phyloP scores from a whole-genome alignment of 2,797 vertebrate species.

The Eleutherodactylus coqui region DNA sequence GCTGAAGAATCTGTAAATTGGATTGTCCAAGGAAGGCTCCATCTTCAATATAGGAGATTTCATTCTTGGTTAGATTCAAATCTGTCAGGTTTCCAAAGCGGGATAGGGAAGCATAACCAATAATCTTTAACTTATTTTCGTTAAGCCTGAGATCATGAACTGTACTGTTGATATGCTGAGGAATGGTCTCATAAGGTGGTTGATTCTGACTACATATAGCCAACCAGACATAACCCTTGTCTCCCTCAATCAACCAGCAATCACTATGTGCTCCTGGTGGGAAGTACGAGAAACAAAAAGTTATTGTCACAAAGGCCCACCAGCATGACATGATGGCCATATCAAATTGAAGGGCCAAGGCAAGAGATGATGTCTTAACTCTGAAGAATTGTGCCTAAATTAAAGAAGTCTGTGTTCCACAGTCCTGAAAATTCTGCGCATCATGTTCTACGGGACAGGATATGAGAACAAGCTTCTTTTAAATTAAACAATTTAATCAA shows the following conservation, averaged over 20 bases:
- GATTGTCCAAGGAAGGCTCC: constrained; percentile 95
- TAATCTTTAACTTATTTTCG: constrained; percentile 96
- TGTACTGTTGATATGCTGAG: constrained; percentile 98
- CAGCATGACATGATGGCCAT: constrained; percentile 75
- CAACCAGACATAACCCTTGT: constrained; percentile 98
- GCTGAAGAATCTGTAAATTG: constrained; percentile 93
- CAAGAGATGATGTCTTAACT: constrained; percentile 25
- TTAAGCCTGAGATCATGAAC: constrained; percentile 96
- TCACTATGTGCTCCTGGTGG: constrained; percentile 79
- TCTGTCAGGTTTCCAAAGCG: constrained; percentile 98
- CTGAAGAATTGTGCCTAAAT: constrained; percentile 20
- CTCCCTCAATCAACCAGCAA: constrained; percentile 98
- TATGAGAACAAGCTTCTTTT: constrained; percentile 16
- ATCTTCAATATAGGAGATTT: constrained; percentile 96
- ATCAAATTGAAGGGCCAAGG: constrained; percentile 27
- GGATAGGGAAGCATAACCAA: constrained; percentile 93
- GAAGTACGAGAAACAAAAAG: constrained; percentile 74
- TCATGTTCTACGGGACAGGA: constrained; percentile 56
- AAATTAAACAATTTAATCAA: constrained; percentile 27
- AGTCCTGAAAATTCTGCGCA: constrained; percentile 70
- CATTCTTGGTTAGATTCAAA: constrained; percentile 98
- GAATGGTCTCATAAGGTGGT: constrained; percentile 96
- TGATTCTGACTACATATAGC: constrained; percentile 99
- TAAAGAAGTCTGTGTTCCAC: constrained; percentile 66
- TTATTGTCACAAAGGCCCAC: constrained; percentile 73